A percentile compares a stretch with the other conserved stretches of the same genome.
Conservation (phyloP, 2,797 vertebrate species). For the Loris lydekkerianus region DNA sequence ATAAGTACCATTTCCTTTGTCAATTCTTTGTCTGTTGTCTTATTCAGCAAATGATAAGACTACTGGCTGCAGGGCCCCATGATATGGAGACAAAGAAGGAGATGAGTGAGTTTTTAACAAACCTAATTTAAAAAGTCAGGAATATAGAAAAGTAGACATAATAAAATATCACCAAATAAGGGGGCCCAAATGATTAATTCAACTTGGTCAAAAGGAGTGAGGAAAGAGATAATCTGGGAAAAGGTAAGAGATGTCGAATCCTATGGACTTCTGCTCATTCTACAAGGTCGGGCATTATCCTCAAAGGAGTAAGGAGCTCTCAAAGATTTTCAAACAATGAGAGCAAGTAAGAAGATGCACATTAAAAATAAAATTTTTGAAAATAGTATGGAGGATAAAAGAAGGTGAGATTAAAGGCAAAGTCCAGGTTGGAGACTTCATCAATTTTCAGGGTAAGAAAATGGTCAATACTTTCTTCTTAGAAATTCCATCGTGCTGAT, state of each 20-base stretch:
- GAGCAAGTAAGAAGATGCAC: not conserved
- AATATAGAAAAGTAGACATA: not conserved
- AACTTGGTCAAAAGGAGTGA: not conserved
- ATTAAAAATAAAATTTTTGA: not conserved
- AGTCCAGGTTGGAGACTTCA: not conserved
- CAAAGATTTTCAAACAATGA: not conserved
- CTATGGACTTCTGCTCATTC: not conserved
- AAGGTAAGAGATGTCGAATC: not conserved
- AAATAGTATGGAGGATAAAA: not conserved
- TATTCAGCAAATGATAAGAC: not conserved
- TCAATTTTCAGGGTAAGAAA: not conserved
- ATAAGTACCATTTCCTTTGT: not conserved
- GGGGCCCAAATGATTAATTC: not conserved
- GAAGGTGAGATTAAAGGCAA: not conserved
- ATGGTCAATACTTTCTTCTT: not conserved
- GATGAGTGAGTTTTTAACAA: not conserved
- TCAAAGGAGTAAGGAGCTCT: not conserved
- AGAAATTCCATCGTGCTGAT: not conserved
- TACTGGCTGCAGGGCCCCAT: not conserved
- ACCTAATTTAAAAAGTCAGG: not conserved
- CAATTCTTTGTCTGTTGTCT: not conserved
- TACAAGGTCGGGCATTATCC: not conserved
- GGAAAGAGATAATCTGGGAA: not conserved
- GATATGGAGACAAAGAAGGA: not conserved
- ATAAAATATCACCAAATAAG: not conserved